phyloP scores from a whole-genome alignment of 2,113 vertebrate species.

The Planiliza haematocheilus region DNA sequence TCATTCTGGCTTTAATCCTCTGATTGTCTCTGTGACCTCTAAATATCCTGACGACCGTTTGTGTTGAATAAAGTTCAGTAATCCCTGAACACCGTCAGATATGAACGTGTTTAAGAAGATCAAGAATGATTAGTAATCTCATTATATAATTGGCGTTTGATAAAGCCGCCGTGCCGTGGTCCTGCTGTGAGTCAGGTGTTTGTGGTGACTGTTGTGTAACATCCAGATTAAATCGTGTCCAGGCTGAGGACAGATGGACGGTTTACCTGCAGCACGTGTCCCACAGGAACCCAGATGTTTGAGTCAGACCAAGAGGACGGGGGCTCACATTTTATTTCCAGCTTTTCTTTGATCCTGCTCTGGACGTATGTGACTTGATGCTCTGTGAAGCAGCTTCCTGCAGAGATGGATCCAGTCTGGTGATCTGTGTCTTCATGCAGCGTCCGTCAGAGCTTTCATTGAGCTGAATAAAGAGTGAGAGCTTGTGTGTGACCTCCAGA shows the following conservation, averaged over 20 bases:
- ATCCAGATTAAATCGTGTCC: slow-evolving; percentile 22
- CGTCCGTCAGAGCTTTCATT: no score
- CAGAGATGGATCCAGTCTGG: no score
- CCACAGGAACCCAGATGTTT: background rate
- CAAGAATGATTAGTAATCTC: slow-evolving; percentile 10
- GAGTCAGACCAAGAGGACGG: no score
- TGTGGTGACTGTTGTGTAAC: slow-evolving; percentile 60
- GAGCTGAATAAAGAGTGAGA: no score
- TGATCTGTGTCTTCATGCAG: no score
- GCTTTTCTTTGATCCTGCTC: no score
- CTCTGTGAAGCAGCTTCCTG: no score
- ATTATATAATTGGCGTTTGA: slow-evolving; percentile 63
- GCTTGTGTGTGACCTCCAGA: no score
- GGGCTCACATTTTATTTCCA: slow-evolving; percentile 21
- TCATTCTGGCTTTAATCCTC: no score
- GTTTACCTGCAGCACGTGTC: slow-evolving; percentile 30
- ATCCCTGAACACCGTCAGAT: slow-evolving; percentile 55
- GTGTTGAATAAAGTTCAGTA: slow-evolving; percentile 30
- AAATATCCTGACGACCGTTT: no score
- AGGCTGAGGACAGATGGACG: slow-evolving; percentile 18
- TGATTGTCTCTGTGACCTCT: no score
- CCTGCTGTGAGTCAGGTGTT: slow-evolving; percentile 1
- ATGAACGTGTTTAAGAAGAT: slow-evolving; percentile 54
- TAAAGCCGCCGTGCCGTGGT: slow-evolving; percentile 27
- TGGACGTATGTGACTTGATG: no score